Conservation (phyloP, 35 echinoderm and acorn worm genomes). For the Amphiura filiformis region DNA sequence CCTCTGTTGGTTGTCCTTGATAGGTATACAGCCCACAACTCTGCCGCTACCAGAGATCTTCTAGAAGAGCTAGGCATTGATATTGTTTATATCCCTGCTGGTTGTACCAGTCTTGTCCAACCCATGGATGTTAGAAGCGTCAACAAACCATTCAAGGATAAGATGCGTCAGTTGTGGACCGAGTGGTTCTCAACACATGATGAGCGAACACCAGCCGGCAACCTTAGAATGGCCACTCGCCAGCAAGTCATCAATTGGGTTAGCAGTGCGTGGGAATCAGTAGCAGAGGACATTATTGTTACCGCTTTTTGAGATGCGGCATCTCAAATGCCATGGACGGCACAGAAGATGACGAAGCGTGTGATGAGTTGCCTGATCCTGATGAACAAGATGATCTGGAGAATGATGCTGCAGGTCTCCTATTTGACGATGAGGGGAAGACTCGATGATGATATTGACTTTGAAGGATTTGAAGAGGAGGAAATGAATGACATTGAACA, state of each 20-base stretch:
- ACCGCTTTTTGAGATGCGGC: no score
- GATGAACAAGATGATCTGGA: no score
- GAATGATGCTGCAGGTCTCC: no score
- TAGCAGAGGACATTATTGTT: no score
- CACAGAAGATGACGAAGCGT: no score
- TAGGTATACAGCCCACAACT: neutral
- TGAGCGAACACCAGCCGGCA: neutral
- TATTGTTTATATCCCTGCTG: neutral
- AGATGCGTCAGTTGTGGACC: neutral
- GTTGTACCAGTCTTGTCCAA: neutral
- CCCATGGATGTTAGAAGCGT: neutral
- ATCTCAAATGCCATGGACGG: no score
- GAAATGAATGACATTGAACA: no score
- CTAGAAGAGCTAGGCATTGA: neutral
- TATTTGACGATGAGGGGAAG: no score
- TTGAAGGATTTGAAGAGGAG: no score
- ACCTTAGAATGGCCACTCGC: neutral
- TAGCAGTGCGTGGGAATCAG: neutral
- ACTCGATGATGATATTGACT: no score
- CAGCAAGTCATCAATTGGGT: neutral
- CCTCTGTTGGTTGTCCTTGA: neutral
- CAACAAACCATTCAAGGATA: neutral
- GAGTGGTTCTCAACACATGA: neutral
- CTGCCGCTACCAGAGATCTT: neutral
- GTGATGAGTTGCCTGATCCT: no score